These are phyloP conservation scores for Poeciliopsis gracilis DNA, from an alignment of 2,797 vertebrate genomes.

Conservation along the genomic window DNA sequence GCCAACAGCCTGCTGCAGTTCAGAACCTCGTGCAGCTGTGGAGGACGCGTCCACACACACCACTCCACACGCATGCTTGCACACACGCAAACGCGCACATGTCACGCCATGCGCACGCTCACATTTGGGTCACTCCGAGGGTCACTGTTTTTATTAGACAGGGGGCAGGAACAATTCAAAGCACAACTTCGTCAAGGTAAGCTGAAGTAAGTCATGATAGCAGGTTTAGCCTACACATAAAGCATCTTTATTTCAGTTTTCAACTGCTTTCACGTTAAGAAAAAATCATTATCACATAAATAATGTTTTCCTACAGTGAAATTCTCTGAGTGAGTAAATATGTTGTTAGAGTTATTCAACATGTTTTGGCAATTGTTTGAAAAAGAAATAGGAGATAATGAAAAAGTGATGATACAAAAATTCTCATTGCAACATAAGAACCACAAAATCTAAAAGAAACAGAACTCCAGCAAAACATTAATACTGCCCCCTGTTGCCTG, in stretches of 20 bases:
- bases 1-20: slow-evolving; percentile 84
- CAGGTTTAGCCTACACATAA: background rate
- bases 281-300: background rate
- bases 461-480: background rate
- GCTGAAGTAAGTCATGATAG: background rate
- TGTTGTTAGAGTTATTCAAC: background rate
- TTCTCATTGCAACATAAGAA: slow-evolving; percentile 6
- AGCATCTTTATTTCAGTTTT: background rate
- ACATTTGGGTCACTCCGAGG: slow-evolving; percentile 19
- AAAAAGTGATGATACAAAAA: background rate
- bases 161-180: background rate
- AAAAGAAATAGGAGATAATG: background rate
- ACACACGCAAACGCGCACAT: slow-evolving; percentile 33
- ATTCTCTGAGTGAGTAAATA: background rate
- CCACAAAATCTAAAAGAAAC: background rate
- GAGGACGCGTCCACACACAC: slow-evolving; percentile 50
- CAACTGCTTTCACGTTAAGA: background rate
- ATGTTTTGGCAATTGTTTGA: background rate
- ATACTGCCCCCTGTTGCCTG: slow-evolving; percentile 57
- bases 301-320: background rate
- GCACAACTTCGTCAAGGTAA: slow-evolving; percentile 8
- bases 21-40: slow-evolving; percentile 78
- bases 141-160: background rate
- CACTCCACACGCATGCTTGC: slow-evolving; percentile 47
- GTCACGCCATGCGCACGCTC: slow-evolving; percentile 26